Base-by-base conservation (phyloP, 2,888 invertebrate genomes). In the Oeneis ivallda region DNA sequence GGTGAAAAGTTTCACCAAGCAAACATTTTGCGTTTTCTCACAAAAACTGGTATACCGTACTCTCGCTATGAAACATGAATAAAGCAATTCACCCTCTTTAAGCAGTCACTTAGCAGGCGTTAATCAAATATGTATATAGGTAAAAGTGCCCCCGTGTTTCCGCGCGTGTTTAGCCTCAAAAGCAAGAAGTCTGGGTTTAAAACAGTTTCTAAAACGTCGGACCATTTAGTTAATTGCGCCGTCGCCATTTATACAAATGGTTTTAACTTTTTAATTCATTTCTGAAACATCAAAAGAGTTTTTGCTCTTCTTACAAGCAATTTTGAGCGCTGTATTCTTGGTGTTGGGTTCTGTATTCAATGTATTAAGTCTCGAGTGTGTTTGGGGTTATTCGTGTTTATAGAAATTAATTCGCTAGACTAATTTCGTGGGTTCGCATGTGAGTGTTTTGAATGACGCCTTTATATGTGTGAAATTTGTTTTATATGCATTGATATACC, bases 261-360 rank as follows among this genome's bases (percentile, higher is more conserved):
- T 50, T 61, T 61, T 61, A 61, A 61, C 61, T 86, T 78, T 81
- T 80, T 80, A 76, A 79, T 85, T 81, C 77, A 81, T 81, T 73
- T 79, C 73, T 79, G 80, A 76, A 78, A 86, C 83, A 81, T 85
- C 83, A 84, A 85, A 83, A 82, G 74, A 67, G 41, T 63, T 64
- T 60, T 62, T 63, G 59, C 52, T 43, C 39, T 19, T 50, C 61
- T 56, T 49, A 54, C 61, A 68, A 62, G 41, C 49, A 32, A 66
- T 63, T 66, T 39, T 66, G 59, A 34, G 53, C 66, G 52, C 53
- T 62, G 57, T 57, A 57, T 52, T 43, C 62, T 58, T 39, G 19
- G 50, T 39, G 19, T 26, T 62, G 62, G 59, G 64, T 39, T 54
- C 60, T 39, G 34, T 34, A 54, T 54, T 17, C 39, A 54, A 58